Evolutionary conservation across 2,888 invertebrate genomes (phyloP), one percentile per base, ranked within the genome.

Genomic region (Torymus texanus): DNA sequence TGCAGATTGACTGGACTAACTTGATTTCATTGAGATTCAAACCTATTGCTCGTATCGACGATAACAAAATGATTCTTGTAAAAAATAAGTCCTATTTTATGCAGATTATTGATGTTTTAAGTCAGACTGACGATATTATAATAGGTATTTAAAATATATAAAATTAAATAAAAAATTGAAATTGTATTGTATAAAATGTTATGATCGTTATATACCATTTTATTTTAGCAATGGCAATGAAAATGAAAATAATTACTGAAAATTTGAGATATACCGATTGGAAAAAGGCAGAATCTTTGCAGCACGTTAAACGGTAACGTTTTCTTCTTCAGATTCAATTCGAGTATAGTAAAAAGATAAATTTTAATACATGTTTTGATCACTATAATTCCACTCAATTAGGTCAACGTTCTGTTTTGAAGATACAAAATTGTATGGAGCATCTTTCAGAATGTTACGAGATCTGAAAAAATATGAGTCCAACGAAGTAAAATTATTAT

Each of bases 351-450:
- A 41, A 41, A 41, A 41, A 8, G 8, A 41, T 41, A 41, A 5
- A 4, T 29, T 29, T 29, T 1, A 41, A 41, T 41, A 29, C 2
- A 41, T 41, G 41, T 41, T 41, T 8, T 8, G 0, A 41, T n/a
- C 12, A 29, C 1, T 70, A 50, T 14, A 29, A 14, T 56, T 56
- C 14, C 11, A 16, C 51, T 41, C 18, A 18, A 59, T n/a, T 56
- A 76, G 76, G 1, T 18, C 21, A 13, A 13, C 21, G 10, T 77
- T 71, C 71, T 77, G 76, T 14, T 21, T 71, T 3, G 18, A 63
- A 56, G 70, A 77, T 53, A 77, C 76, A 0, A 77, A 77, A 63
- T 50, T 77, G 1, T 77, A 71, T 51, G 76, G 70, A 41, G 71
- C 63, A 12, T 77, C 76, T 58, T 65, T 63, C 41, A 65, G 51